Percentiles rank a stretch among this genome's conserved stretches.
Evolutionary conservation across 1,140 invertebrate species (phyloP).

Genomic region (Oedothorax gibbosus): DNA sequence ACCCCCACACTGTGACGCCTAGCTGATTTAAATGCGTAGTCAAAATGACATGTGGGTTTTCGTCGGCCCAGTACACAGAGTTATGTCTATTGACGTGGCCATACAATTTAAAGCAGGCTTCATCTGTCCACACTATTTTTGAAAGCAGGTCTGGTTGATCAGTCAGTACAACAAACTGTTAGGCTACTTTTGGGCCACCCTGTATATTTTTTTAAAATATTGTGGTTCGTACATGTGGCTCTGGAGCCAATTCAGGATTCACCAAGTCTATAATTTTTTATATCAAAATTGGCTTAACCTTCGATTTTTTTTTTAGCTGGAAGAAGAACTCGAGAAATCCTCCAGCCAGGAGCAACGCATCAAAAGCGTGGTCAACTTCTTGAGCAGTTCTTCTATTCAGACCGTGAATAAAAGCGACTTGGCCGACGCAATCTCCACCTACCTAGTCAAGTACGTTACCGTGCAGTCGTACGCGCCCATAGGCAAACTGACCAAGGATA

Average conservation of each 20-base stretch:
- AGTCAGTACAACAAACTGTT: too few species aligned
- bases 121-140: too few species aligned
- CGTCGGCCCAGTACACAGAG: too few species aligned
- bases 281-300: background rate
- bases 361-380: background rate
- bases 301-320: background rate
- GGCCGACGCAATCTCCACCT: background rate
- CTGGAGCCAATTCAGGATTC: background rate
- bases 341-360: background rate
- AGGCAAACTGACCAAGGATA: conserved; percentile 5
- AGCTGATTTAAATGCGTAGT: background rate
- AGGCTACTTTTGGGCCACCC: too few species aligned
- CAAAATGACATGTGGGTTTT: too few species aligned
- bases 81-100: too few species aligned
- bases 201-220: background rate
- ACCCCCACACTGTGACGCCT: background rate
- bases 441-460: background rate
- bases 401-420: background rate
- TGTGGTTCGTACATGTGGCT: background rate
- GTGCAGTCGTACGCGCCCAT: background rate
- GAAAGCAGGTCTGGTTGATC: too few species aligned
- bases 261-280: background rate
- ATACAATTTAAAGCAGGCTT: too few species aligned
- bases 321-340: background rate
- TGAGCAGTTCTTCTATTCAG: background rate